phyloP scores from a whole-genome alignment of 2,888 invertebrate species.

The Spatulosminthurus flaviceps region DNA sequence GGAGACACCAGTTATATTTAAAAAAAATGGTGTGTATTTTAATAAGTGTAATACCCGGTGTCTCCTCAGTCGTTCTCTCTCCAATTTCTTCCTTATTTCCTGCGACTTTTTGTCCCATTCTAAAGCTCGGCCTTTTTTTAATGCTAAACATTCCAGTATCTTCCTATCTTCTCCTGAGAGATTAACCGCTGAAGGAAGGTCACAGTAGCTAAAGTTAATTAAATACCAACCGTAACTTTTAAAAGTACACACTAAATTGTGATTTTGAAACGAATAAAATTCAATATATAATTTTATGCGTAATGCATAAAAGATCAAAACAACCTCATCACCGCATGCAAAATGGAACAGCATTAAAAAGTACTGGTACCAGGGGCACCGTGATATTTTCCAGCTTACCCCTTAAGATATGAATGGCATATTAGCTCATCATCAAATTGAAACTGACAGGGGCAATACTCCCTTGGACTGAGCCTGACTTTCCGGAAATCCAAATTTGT shows the following conservation, averaged over 20 bases:
- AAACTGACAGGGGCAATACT: slow-evolving; percentile 59
- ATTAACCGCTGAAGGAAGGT: slow-evolving; percentile 51
- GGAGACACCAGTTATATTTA: too few relatives aligned
- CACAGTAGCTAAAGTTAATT: slow-evolving; percentile 59
- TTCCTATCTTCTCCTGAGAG: slow-evolving; percentile 60
- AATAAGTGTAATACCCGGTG: slow-evolving; percentile 50
- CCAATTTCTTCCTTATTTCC: slow-evolving; percentile 56
- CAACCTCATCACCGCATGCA: neutral
- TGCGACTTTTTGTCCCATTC: slow-evolving; percentile 62
- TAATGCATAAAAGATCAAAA: too few relatives aligned
- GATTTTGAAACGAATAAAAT: too few relatives aligned
- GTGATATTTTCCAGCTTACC: slow-evolving; percentile 47
- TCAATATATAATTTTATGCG: too few relatives aligned
- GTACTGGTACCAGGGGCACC: neutral
- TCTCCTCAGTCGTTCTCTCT: slow-evolving; percentile 55
- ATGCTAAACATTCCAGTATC: slow-evolving; percentile 60
- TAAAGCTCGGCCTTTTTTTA: slow-evolving; percentile 60
- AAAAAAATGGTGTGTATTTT: too few relatives aligned
- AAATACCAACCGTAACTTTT: too few relatives aligned
- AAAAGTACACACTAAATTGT: too few relatives aligned
- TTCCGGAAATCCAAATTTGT: slow-evolving; percentile 60
- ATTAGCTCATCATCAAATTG: slow-evolving; percentile 56
- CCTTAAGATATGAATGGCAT: slow-evolving; percentile 54
- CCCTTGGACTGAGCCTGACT: slow-evolving; percentile 54
- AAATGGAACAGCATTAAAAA: neutral